Base-by-base conservation (phyloP, 2,888 invertebrate genomes). In the Cheilosia variabilis region DNA sequence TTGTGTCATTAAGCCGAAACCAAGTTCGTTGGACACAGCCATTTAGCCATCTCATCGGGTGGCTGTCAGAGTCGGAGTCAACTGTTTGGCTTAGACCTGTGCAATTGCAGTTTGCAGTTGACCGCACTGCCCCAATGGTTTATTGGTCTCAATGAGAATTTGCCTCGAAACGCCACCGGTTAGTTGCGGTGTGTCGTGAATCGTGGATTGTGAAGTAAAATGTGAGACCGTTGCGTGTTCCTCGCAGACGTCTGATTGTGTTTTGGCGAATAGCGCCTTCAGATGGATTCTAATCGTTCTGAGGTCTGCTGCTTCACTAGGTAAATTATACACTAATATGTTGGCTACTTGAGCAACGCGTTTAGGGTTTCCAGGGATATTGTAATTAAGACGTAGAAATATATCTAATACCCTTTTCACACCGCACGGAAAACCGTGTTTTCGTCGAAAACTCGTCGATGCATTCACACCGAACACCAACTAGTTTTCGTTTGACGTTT, bases 1-100 rank as follows among this genome's bases (percentile, higher is more conserved):
- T 43, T 60, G 60, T 68, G 66, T 76, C 57, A 50, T 65, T 58
- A 50, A 75, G 65, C 65, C 52, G 6, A 65, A 65, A 37, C 27
- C n/a, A 68, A 43, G 43, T 27, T 53, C 13, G 41, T 15, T 68
- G 68, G 31, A 27, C 52, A 37, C 27, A 24, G 52, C 24, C 55
- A 27, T 24, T 27, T 22, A n/a, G 52, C 22, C 66, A 66, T 41
- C 1, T 17, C 53, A 13, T 37, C 37, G 37, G 37, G 27, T 62
- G 31, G 24, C 22, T 22, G 19, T 15, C 24, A 53, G n/a, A 17
- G 37, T 22, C 19, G 2, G 2, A n/a, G n/a, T n/a, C 22, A 47
- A 47, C n/a, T 43, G 47, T 31, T 31, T 13, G 19, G 17, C 5
- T 41, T 7, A 37, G 22, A n/a, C 9, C 19, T 43, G n/a, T 43